Base-by-base conservation (phyloP, 2,113 vertebrate genomes). In the Bujurquina vittata region DNA sequence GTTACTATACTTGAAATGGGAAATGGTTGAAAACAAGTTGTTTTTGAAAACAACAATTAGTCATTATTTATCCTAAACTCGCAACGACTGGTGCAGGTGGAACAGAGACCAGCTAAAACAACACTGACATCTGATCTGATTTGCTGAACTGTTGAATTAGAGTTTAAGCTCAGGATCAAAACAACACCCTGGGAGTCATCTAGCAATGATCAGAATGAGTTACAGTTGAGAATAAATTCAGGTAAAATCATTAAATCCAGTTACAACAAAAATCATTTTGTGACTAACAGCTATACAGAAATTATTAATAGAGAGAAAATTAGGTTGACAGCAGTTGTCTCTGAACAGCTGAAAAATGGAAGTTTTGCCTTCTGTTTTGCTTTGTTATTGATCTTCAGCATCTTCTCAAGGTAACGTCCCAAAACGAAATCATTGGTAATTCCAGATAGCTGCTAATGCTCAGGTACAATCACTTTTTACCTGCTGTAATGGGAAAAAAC, bases 21-120 rank as follows among this genome's bases (percentile, higher is more conserved):
- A 86, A 46, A 37, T 12, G 23, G 33, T 15, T 77, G 12, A 73
- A 91, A 63, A 72, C 49, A 52, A 52, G 59, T 11, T n/a, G 29
- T 54, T 74, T 69, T 31, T 17, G n/a, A 55, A 61, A 72, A 14
- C 31, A 55, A 33, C 35, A 77, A 63, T 61, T 73, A 31, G 54
- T 23, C 14, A 40, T 57, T 63, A 57, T 63, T 76, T 61, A 37
- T 22, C 23, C 37, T 46, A 55, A 23, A 67, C 56, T 60, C 67
- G 20, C 37, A 61, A 20, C 29, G 52, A 26, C 15, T 54, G 22
- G 59, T 29, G 26, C 61, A 14, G 10, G 8, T 2, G 20, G 15
- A 73, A 15, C 5, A 10, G 9, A 61, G 22, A 76, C 2, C 72
- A 58, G 12, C 22, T 58, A 63, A 35, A 20, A 4, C 65, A 54